Conservation (phyloP, 2,113 vertebrate genomes). For the Cinclus cinclus region DNA sequence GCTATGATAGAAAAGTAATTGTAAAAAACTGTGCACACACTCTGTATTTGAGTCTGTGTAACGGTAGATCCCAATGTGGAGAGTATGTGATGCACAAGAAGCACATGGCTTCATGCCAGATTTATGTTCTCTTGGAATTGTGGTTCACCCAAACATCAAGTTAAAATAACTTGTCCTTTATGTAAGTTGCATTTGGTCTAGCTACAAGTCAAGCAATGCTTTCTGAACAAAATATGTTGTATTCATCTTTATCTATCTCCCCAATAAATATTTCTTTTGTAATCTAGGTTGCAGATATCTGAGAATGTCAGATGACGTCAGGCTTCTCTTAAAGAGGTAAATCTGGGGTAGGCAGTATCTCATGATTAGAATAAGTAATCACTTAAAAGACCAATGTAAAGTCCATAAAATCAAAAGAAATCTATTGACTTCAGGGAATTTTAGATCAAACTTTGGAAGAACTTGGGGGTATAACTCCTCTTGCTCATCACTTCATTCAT, state of each 20-base stretch:
- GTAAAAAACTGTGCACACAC: not conserved
- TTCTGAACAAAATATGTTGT: not conserved
- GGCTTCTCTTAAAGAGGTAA: not conserved
- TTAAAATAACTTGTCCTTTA: not conserved
- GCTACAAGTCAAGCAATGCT: not conserved
- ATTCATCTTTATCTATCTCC: not conserved
- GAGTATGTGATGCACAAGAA: not conserved
- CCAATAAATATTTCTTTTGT: not conserved
- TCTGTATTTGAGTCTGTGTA: not conserved
- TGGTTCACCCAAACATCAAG: not conserved
- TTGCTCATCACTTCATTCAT: conserved; percentile 55
- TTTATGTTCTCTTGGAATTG: not conserved
- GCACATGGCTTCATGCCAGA: not conserved
- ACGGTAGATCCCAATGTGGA: not conserved
- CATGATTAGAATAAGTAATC: not conserved
- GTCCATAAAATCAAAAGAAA: not conserved
- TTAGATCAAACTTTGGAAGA: not conserved
- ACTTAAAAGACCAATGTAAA: not conserved
- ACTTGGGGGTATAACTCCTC: not conserved
- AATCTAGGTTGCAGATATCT: not conserved
- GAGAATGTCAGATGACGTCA: not conserved
- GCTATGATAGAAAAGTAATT: not conserved
- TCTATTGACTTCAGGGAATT: not conserved
- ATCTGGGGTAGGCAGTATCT: not conserved
- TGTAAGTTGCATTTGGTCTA: not conserved